phyloP scores from a whole-genome alignment of 92 coral and sea anemone species.

The Umimayanthus kanabou region DNA sequence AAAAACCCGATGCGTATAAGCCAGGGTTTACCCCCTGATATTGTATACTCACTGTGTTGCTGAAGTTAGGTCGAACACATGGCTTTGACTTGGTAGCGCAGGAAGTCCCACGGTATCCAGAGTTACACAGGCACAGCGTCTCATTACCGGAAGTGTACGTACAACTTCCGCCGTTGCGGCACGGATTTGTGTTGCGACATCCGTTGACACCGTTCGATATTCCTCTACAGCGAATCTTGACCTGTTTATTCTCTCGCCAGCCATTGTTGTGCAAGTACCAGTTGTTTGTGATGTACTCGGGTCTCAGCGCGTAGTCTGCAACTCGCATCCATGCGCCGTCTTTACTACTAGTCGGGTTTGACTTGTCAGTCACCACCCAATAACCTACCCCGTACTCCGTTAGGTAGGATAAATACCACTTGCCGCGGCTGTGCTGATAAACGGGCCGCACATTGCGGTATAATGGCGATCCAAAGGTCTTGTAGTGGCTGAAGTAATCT shows the following conservation, averaged over 20 bases:
- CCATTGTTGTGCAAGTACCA: slow-evolving; percentile 62
- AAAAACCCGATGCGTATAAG: slow-evolving; percentile 54
- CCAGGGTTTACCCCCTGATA: slow-evolving; percentile 54
- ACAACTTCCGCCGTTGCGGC: slow-evolving; percentile 55
- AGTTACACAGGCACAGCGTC: slow-evolving; percentile 69
- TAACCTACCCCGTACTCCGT: slow-evolving; percentile 19
- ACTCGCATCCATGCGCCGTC: slow-evolving; percentile 45
- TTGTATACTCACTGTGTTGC: slow-evolving; percentile 16
- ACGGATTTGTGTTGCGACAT: slow-evolving; percentile 54
- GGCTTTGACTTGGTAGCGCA: slow-evolving; percentile 46
- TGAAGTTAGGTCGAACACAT: slow-evolving; percentile 42
- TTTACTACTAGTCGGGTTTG: neutral
- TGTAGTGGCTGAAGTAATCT: slow-evolving; percentile 58
- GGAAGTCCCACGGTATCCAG: slow-evolving; percentile 52
- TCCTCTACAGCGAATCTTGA: slow-evolving; percentile 66
- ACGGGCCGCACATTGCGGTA: slow-evolving; percentile 69
- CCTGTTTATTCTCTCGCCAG: slow-evolving; percentile 42
- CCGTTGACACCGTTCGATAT: slow-evolving; percentile 46
- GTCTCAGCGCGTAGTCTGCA: slow-evolving; percentile 66
- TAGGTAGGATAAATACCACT: slow-evolving; percentile 62
- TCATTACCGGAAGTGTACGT: slow-evolving; percentile 77
- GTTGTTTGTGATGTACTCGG: slow-evolving; percentile 69
- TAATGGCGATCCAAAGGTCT: slow-evolving; percentile 19
- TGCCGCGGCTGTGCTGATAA: slow-evolving; percentile 53
- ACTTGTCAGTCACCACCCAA: slow-evolving; percentile 59